Percentiles rank a stretch among this genome's conserved stretches.
Evolutionary conservation across 1,140 invertebrate species (phyloP).

Genomic region (Paraescarpia echinospica): DNA sequence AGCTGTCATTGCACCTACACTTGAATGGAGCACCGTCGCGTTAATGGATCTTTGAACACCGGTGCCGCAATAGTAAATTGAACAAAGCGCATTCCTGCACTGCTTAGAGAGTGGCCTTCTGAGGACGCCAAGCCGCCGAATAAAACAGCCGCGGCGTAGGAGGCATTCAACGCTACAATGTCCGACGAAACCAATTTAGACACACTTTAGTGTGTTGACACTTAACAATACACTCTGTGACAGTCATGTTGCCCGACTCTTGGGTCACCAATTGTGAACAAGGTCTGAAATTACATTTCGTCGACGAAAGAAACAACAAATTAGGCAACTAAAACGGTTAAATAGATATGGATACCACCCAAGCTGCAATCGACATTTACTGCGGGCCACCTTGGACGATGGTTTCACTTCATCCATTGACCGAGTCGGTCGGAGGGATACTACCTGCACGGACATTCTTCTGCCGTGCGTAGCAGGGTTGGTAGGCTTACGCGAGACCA

Average conservation of each 20-base stretch:
- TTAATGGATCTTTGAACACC: conserved; percentile 5
- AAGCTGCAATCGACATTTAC: background rate
- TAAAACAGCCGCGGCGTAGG: background rate
- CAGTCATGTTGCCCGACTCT: background rate
- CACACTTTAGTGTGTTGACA: background rate
- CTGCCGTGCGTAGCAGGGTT: too few species aligned
- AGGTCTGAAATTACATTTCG: background rate
- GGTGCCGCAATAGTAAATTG: background rate
- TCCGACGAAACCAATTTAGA: background rate
- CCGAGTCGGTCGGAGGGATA: too few species aligned
- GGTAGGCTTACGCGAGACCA: too few species aligned
- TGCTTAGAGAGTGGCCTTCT: background rate
- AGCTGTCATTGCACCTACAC: background rate
- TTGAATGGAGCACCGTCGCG: background rate
- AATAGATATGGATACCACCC: background rate
- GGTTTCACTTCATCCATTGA: background rate
- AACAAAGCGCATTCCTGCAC: background rate
- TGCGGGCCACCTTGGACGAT: background rate
- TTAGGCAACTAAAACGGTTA: background rate
- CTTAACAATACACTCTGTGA: background rate
- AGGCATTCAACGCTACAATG: background rate
- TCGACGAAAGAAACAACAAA: background rate
- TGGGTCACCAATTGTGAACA: background rate
- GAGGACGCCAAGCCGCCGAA: too few species aligned
- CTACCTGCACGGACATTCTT: too few species aligned